Base-by-base conservation (phyloP, 2,113 vertebrate genomes). In the Rhipidura dahli region DNA sequence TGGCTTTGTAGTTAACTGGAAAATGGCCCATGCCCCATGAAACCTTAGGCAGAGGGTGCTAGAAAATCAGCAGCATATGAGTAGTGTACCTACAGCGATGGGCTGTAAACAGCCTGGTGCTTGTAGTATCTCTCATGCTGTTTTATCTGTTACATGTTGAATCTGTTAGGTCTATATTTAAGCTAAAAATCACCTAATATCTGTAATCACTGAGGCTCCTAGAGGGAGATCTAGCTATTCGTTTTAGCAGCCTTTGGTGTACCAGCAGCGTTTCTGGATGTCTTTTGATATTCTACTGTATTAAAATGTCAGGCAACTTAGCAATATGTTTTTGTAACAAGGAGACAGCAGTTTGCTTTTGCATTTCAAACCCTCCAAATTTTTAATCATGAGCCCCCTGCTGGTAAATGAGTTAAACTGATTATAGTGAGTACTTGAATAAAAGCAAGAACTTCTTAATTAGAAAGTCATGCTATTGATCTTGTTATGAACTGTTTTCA, bases 381-480 rank as follows among this genome's bases (percentile, higher is more conserved):
- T 91, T 95, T 94, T 82, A 90, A 88, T 87, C 27, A 4, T 51
- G 45, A 96, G 65, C 54, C 84, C 75, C 85, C 89, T 94, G 77
- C 76, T 56, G 42, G 87, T 89, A 83, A 92, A 91, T 83, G 66
- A 39, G 26, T 64, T 94, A 71, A 92, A 85, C 39, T 93, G 61
- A 84, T 91, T 80, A 92, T 73, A 87, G 35, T 45, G 10, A 87
- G 47, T 28, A 31, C 72, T 89, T 78, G 53, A 92, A 68, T 73
- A 85, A 70, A 80, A 87, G n/a, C 4, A 4, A 84, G 54, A 94
- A 87, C 26, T 90, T 94, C 56, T 59, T 92, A 91, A 94, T 90
- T 88, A 94, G 37, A 87, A 90, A 90, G 63, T 53, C 64, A 81
- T 61, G 79, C 73, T 96, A 92, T 93, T 93, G 94, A 93, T 94